These are phyloP conservation scores for Ictidomys tridecemlineatus DNA, from an alignment of 2,113 vertebrate genomes.

Conservation along the genomic window DNA sequence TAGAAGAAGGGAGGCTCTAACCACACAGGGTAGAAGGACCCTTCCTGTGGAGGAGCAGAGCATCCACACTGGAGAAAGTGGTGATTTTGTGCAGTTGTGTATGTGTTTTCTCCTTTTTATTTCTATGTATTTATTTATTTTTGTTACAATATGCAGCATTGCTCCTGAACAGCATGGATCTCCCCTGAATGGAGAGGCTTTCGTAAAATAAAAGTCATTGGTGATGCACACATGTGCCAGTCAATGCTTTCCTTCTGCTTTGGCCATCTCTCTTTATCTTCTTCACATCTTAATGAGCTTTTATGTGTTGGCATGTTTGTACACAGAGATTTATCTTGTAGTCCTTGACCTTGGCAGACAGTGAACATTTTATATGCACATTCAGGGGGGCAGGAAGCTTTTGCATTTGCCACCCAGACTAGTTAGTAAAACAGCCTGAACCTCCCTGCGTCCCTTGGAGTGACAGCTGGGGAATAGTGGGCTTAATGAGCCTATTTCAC, in stretches of 20 bases:
- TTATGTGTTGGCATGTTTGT: slow-evolving; percentile 42
- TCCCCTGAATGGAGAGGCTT: background rate
- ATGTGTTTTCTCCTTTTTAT: background rate
- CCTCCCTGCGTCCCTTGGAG: background rate
- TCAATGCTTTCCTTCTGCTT: slow-evolving; percentile 20
- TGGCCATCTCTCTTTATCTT: background rate
- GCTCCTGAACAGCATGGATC: background rate
- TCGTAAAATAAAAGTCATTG: slow-evolving; percentile 33
- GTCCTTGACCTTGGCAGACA: background rate
- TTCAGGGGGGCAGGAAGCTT: background rate
- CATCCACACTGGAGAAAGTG: accelerated
- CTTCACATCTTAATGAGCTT: background rate
- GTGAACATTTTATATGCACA: background rate
- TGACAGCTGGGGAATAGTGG: slow-evolving; percentile 4
- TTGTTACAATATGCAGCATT: background rate
- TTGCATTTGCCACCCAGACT: slow-evolving; percentile 11
- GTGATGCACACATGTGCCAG: background rate
- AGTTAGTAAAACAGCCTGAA: background rate
- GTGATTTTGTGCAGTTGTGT: background rate
- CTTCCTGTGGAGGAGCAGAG: background rate
- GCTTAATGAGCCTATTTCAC: slow-evolving; percentile 32
- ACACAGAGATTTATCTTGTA: slow-evolving; percentile 2
- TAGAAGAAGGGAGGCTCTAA: no score
- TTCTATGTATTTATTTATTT: background rate
- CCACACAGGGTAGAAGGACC: background rate